These are phyloP conservation scores for Drosophila navojoa DNA, from an alignment of 1,140 invertebrate genomes.

Conservation along the genomic window DNA sequence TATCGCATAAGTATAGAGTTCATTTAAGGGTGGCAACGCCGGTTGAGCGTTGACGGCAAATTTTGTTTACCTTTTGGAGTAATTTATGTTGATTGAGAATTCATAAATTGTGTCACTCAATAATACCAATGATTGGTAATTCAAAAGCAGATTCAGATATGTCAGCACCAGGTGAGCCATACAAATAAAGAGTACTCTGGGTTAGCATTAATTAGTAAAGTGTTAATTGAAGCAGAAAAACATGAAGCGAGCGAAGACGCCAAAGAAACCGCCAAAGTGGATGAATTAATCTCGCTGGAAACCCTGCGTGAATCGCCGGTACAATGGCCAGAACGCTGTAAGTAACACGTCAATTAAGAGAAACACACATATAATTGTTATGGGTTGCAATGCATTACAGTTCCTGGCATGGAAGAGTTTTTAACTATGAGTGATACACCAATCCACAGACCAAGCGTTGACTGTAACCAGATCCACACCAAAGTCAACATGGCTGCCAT, in stretches of 20 bases:
- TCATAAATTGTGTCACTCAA: not conserved
- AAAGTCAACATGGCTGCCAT: constrained; percentile 89
- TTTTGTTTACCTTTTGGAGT: constrained; percentile 37
- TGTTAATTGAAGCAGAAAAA: constrained; percentile 23
- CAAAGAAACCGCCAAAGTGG: constrained; percentile 25
- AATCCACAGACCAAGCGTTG: constrained; percentile 84
- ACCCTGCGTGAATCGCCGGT: constrained; percentile 96
- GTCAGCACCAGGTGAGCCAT: not conserved
- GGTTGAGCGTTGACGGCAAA: constrained; percentile 12
- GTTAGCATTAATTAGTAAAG: too few species aligned
- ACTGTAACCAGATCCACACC: constrained; percentile 86
- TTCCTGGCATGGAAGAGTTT: constrained; percentile 91
- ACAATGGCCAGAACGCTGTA: constrained; percentile 97
- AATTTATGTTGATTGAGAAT: constrained; percentile 19
- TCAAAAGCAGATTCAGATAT: not conserved
- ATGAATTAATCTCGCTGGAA: constrained; percentile 90
- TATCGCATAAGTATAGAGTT: not conserved
- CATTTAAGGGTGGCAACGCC: constrained; percentile 17
- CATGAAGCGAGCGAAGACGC: constrained; percentile 9
- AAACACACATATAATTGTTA: not conserved
- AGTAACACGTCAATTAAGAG: constrained; percentile 72
- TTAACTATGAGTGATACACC: constrained; percentile 85
- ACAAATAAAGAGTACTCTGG: not conserved
- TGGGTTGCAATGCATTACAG: constrained; percentile 79
- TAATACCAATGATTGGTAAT: constrained; percentile 11